Base-by-base conservation (phyloP, 35 echinoderm and acorn worm genomes). In the Apostichopus japonicus region DNA sequence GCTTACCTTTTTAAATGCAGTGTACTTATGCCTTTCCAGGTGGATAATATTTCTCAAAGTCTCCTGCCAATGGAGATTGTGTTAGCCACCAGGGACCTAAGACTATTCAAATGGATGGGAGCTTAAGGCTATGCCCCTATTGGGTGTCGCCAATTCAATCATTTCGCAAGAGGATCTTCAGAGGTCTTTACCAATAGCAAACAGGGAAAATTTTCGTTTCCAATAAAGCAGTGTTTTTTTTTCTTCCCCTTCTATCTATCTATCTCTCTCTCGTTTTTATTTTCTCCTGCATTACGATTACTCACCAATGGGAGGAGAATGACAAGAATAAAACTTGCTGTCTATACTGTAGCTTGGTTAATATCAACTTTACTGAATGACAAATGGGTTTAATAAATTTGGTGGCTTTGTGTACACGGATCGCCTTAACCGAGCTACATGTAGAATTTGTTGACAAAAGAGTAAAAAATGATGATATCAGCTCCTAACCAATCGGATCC, bases 91-190 rank as follows among this genome's bases (percentile, higher is more conserved):
- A 75, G 71, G 71, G 71, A 75, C 71, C 71, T 19, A 75, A n/a
- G 17, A 75, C 71, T 75, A 75, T 75, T 75, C 71, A 75, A 75
- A 75, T 75, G 17, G 21, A 75, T 75, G 71, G 14, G 14, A 75
- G 71, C 71, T n/a, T n/a, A n/a, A 75, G 71, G 71, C 71, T 75
- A 75, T n/a, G 17, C 17, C 33, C 14, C 71, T 75, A 75, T 75
- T 75, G 71, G 21, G 71, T 75, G 21, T 75, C 71, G 22, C 71
- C 71, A 75, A 75, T 75, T 75, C 71, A 75, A 75, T 75, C 71
- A 75, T 75, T 75, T 75, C 22, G 71, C 16, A 75, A 75, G 17
- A 75, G 71, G 14, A 75, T 67, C 63, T 67, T 67, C 11, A 75
- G 71, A 75, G 71, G 71, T 75, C 71, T 75, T 75, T 75, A 19